Percentiles rank a stretch among this genome's conserved stretches.
These are phyloP conservation scores for Laodelphax striatellus DNA, from an alignment of 1,140 invertebrate species.

Conservation along the genomic window DNA sequence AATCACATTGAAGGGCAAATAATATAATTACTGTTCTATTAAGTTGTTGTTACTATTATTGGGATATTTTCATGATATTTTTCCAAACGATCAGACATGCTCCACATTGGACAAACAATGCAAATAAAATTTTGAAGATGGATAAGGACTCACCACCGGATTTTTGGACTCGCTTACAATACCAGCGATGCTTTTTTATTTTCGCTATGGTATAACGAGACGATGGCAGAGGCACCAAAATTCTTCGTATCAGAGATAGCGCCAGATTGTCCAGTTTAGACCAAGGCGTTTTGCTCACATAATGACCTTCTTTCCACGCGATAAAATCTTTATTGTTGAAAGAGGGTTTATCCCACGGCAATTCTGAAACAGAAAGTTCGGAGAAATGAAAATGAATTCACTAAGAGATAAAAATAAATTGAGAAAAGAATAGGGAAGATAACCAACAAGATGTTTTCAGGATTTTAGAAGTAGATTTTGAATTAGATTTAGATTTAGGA, in stretches of 20 bases:
- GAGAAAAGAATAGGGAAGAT: constrained; percentile 16
- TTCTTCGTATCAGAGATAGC: constrained; percentile 58
- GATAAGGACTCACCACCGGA: constrained; percentile 31
- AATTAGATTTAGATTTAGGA: no score
- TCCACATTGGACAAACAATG: no score
- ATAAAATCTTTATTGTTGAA: constrained; percentile 56
- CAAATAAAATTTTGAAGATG: no score
- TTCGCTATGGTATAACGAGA: constrained; percentile 52
- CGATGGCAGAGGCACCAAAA: constrained; percentile 52
- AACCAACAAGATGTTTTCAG: no score
- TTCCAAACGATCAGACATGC: no score
- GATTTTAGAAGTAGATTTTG: no score
- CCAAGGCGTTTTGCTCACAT: constrained; percentile 61
- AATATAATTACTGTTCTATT: no score
- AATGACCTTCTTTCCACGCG: constrained; percentile 57
- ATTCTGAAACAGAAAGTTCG: constrained; percentile 43
- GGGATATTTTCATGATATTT: no score
- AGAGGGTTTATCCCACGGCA: constrained; percentile 82
- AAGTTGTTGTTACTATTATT: no score
- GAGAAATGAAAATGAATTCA: constrained; percentile 9
- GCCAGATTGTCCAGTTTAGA: constrained; percentile 64
- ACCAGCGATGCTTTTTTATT: constrained; percentile 69
- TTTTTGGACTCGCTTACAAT: constrained; percentile 43
- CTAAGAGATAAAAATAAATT: constrained; percentile 15
- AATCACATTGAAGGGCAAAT: no score